Percentiles rank a stretch among this genome's conserved stretches.
phyloP scores from a whole-genome alignment of 2,888 invertebrate species.

The Aplocera efformata region DNA sequence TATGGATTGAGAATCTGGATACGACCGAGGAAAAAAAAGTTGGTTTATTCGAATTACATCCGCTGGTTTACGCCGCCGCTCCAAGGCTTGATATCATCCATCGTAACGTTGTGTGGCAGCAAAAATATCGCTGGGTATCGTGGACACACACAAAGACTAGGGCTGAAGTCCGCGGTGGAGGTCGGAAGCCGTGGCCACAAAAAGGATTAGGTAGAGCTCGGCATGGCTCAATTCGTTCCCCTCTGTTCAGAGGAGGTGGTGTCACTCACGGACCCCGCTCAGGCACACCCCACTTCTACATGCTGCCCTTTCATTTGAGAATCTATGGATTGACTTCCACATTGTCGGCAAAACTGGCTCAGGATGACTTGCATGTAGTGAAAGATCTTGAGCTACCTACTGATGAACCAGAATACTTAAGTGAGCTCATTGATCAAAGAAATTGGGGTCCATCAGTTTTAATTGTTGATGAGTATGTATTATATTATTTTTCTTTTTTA shows the following conservation, averaged over 20 bases:
- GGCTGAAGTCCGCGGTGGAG: conserved; percentile 93
- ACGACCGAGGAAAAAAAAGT: conserved; percentile 87
- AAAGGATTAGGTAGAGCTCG: conserved; percentile 95
- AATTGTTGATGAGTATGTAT: conserved; percentile 92
- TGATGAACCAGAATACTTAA: conserved; percentile 87
- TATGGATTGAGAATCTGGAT: conserved; percentile 93
- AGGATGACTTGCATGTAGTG: conserved; percentile 96
- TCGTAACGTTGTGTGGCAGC: conserved; percentile 93
- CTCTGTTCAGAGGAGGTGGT: conserved; percentile 92
- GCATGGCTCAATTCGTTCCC: conserved; percentile 95
- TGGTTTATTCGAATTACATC: conserved; percentile 94
- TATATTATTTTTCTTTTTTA: background rate
- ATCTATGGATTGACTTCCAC: conserved; percentile 90
- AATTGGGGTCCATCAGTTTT: conserved; percentile 98
- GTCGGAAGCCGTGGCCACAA: conserved; percentile 97
- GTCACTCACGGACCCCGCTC: conserved; percentile 94
- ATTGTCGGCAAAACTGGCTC: conserved; percentile 94
- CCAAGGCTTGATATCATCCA: conserved; percentile 94
- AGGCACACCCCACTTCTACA: conserved; percentile 94
- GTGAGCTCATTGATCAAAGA: conserved; percentile 89
- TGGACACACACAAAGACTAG: conserved; percentile 89
- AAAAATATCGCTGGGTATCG: conserved; percentile 88
- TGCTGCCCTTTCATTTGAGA: conserved; percentile 90
- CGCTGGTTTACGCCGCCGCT: conserved; percentile 89
- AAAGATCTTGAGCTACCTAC: conserved; percentile 92